phyloP scores from a whole-genome alignment of 1,140 invertebrate genomes.

The Tetraneura akinire region DNA sequence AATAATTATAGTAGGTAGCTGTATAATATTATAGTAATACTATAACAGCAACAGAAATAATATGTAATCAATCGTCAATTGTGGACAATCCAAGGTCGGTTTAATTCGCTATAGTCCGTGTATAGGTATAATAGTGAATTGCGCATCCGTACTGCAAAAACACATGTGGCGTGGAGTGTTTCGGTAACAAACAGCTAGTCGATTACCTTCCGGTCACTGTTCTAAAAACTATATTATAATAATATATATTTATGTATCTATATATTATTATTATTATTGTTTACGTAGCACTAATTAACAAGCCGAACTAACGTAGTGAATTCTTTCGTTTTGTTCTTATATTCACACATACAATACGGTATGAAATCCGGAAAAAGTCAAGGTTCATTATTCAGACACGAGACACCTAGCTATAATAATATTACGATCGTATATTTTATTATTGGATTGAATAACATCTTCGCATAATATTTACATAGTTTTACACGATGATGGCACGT shows the following conservation, averaged over 20 bases:
- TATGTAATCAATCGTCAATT: neutral
- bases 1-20: no score
- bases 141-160: neutral
- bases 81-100: neutral
- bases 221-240: neutral
- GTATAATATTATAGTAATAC: no score
- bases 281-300: neutral
- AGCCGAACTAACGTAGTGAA: neutral
- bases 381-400: neutral
- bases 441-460: no score
- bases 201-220: neutral
- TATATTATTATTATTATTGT: constrained; percentile 2
- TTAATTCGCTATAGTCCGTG: neutral
- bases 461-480: no score
- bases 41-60: neutral
- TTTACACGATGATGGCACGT: no score
- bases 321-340: neutral
- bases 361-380: neutral
- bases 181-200: neutral
- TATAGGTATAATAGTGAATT: neutral
- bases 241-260: no score
- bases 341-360: neutral
- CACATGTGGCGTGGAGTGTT: neutral
- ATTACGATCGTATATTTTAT: no score
- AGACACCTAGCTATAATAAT: no score